A percentile compares a stretch with the other conserved stretches of the same genome.
Evolutionary conservation across 2,888 invertebrate species (phyloP).

Genomic region (Drosophila anceps): DNA sequence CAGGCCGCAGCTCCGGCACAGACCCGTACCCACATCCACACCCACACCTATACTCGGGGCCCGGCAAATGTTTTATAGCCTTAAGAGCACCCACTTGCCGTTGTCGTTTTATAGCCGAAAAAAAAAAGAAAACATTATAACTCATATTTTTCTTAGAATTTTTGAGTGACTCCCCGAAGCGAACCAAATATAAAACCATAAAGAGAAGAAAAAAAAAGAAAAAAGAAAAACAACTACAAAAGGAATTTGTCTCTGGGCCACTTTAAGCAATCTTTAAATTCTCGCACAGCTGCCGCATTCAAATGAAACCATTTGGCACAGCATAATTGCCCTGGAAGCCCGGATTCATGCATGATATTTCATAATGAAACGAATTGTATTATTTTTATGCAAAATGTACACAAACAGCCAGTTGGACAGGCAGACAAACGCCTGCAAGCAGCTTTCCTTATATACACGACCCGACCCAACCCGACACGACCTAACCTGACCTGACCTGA

Average conservation of each 20-base stretch:
- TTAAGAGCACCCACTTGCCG: constrained; percentile 23
- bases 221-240: too few species aligned
- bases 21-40: not conserved
- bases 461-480: too few species aligned
- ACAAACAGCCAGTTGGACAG: constrained; percentile 23
- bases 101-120: constrained; percentile 36
- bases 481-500: constrained; percentile 5
- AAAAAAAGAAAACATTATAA: constrained; percentile 54
- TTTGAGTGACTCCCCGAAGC: constrained; percentile 36
- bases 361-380: constrained; percentile 50
- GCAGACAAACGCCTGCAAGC: constrained; percentile 22
- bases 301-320: constrained; percentile 27
- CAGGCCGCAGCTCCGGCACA: not conserved
- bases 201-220: not conserved
- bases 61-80: constrained; percentile 34
- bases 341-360: constrained; percentile 29
- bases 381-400: constrained; percentile 45
- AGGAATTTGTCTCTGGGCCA: constrained; percentile 16
- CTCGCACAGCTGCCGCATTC: constrained; percentile 16
- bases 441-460: constrained; percentile 34
- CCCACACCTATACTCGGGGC: not conserved
- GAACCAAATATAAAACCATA: not conserved
- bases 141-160: constrained; percentile 54
- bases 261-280: constrained; percentile 39
- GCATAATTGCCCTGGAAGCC: constrained; percentile 34